These are phyloP conservation scores for Zapornia atra DNA, from an alignment of 2,113 vertebrate genomes.

Conservation along the genomic window DNA sequence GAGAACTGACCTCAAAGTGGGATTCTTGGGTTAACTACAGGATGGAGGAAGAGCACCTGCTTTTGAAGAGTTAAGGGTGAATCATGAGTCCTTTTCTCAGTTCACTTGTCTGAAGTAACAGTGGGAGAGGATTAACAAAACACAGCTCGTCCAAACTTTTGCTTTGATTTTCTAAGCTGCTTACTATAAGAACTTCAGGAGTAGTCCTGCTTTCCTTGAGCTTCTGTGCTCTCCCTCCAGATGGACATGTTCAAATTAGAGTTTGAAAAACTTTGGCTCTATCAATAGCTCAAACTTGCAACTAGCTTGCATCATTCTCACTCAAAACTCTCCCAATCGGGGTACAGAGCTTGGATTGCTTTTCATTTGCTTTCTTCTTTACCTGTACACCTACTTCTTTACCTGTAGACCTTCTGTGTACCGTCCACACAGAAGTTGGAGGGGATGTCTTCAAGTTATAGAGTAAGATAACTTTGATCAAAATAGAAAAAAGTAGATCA, in stretches of 20 bases:
- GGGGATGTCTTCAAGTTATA: neutral
- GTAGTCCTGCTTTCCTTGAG: conserved; percentile 21
- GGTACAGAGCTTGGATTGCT: neutral
- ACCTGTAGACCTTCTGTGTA: no score
- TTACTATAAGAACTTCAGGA: conserved; percentile 48
- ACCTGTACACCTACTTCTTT: neutral
- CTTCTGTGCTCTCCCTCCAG: neutral
- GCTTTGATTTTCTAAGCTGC: conserved; percentile 61
- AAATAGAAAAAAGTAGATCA: neutral
- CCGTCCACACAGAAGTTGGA: neutral
- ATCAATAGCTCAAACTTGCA: neutral
- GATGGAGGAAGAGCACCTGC: neutral
- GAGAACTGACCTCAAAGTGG: neutral
- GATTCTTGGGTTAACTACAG: neutral
- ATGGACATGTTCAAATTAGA: neutral
- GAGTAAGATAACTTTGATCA: neutral
- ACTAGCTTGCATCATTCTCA: neutral
- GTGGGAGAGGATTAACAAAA: conserved; percentile 22
- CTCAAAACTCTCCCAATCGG: neutral
- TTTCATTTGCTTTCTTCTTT: neutral
- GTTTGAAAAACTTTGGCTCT: neutral
- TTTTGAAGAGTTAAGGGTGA: neutral
- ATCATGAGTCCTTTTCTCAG: neutral
- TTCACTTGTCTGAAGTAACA: neutral
- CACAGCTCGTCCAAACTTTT: neutral